These are phyloP conservation scores for Drosophila mimica DNA, from an alignment of 2,888 invertebrate genomes.

Conservation along the genomic window DNA sequence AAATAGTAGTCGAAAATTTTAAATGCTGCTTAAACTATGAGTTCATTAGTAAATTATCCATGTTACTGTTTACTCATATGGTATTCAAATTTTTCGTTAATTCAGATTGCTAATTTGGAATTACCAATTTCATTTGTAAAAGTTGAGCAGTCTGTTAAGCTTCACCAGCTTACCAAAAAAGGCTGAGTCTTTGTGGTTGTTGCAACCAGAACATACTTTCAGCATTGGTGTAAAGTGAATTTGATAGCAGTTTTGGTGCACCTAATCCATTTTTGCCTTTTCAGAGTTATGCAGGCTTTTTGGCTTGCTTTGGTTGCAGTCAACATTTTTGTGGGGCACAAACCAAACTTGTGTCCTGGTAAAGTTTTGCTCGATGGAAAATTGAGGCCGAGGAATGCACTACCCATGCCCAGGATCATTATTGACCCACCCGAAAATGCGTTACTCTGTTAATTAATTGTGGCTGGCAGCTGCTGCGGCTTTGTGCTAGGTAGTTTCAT, in stretches of 20 bases:
- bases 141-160: neutral
- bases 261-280: slow-evolving; percentile 30
- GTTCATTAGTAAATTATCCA: neutral
- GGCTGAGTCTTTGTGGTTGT: slow-evolving; percentile 24
- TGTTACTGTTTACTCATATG: neutral
- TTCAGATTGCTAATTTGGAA: neutral
- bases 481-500: slow-evolving; percentile 27
- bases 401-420: neutral
- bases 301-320: slow-evolving; percentile 22
- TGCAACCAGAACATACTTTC: slow-evolving; percentile 36
- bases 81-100: neutral
- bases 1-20: neutral
- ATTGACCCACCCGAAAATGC: slow-evolving; percentile 6
- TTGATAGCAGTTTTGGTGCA: slow-evolving; percentile 58
- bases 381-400: slow-evolving; percentile 14
- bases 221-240: slow-evolving; percentile 56
- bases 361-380: slow-evolving; percentile 19
- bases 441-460: slow-evolving; percentile 61
- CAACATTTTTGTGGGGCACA: slow-evolving; percentile 36
- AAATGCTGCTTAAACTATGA: neutral
- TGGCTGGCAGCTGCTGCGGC: slow-evolving; percentile 41
- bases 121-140: neutral
- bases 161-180: slow-evolving; percentile 13
- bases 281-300: slow-evolving; percentile 19
- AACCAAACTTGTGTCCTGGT: slow-evolving; percentile 26